These are phyloP conservation scores for Acropora yongei DNA, from an alignment of 64 coral and sea anemone species.

Conservation along the genomic window DNA sequence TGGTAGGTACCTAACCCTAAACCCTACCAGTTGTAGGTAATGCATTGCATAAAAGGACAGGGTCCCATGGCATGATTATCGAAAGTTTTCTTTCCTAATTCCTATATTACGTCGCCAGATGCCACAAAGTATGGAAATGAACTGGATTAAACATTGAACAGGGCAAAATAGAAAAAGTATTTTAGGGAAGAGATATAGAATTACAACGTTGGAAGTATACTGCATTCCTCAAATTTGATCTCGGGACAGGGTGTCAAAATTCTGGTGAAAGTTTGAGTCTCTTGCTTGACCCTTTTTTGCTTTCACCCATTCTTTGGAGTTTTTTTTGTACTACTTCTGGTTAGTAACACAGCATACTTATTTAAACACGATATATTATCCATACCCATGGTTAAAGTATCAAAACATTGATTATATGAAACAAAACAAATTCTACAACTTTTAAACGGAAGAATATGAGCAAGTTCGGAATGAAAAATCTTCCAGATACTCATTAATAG, in stretches of 20 bases:
- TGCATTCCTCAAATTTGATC: not conserved
- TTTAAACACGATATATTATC: not conserved
- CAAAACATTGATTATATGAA: not conserved
- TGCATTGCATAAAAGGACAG: not conserved
- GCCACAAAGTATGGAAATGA: not conserved
- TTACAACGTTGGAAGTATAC: too few relatives aligned
- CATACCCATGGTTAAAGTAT: not conserved
- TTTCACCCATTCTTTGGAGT: not conserved
- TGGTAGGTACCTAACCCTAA: slow-evolving; percentile 3
- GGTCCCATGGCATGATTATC: not conserved
- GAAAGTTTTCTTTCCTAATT: too few relatives aligned
- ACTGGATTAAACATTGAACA: not conserved
- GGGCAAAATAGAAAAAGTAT: not conserved
- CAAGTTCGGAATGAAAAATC: not conserved
- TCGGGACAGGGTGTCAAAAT: too few relatives aligned
- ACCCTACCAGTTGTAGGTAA: not conserved
- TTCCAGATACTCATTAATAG: too few relatives aligned
- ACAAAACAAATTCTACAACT: not conserved
- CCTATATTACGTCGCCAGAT: not conserved
- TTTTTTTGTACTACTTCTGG: too few relatives aligned
- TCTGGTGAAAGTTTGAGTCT: too few relatives aligned
- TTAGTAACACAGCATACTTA: too few relatives aligned
- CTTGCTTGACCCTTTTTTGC: not conserved
- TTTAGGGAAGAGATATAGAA: too few relatives aligned
- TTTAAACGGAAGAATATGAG: too few relatives aligned